Base-by-base conservation (phyloP, 1,140 invertebrate species). In the Lepidurus packardi region DNA sequence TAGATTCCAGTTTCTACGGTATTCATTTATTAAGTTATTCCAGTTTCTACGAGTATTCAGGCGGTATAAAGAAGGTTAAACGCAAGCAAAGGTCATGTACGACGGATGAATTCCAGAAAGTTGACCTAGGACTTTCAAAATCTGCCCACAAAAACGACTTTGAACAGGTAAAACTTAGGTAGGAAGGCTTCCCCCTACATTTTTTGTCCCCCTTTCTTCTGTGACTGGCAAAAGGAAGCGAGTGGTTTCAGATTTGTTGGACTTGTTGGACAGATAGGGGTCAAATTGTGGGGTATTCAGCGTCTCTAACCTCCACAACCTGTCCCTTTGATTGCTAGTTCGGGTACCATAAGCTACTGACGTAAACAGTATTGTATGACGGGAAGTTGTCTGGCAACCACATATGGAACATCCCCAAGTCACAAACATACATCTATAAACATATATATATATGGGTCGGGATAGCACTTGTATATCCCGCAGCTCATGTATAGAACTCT, bases 251-350 rank as follows among this genome's bases (percentile, higher is more conserved):
- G 53, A 65, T 65, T 65, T 65, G 53, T 65, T 65, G 21, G 53
- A 65, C 53, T 65, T 65, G 53, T 65, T 65, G 13, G 53, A 65
- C 53, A 65, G 53, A 65, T 65, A 65, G 53, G 53, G 53, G 53
- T 65, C 53, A 65, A 65, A 65, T 65, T 65, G 53, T 65, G 53
- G 53, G 53, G 16, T 65, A 65, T 65, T 65, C 53, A 65, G 21
- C 6, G 6, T 65, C 21, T 21, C 4, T 65, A 65, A 65, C 53
- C 53, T 65, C 34, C 53, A 65, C 53, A 65, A 65, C 53, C 53
- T 65, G 53, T 65, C 53, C 21, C 53, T 65, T 65, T 65, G 53
- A 65, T 65, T 9, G 53, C 53, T 65, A 16, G 53, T 65, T 65
- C 53, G 21, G 53, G n/a, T 65, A 65, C 53, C 53, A 65, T 13